Percentiles rank a stretch among this genome's conserved stretches.
phyloP scores from a whole-genome alignment of 2,113 vertebrate species.

The Choloepus hoffmanni region DNA sequence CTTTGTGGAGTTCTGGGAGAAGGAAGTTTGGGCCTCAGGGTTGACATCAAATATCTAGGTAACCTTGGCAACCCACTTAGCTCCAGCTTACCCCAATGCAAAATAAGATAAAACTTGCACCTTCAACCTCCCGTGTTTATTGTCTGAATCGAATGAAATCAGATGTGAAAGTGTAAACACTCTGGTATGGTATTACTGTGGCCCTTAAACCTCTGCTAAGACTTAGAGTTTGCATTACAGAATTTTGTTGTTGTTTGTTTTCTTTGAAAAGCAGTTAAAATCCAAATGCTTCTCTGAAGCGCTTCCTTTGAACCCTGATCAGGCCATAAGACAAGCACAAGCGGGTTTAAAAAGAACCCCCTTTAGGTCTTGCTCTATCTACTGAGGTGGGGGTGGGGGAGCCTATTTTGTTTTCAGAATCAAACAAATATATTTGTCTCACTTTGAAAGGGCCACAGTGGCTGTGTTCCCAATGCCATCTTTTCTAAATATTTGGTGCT shows the following conservation, averaged over 20 bases:
- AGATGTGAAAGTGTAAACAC: neutral
- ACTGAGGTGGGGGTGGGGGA: neutral
- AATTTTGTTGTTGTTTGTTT: conserved; percentile 40
- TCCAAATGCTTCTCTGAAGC: conserved; percentile 28
- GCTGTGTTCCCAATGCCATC: conserved; percentile 31
- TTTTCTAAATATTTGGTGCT: conserved; percentile 33
- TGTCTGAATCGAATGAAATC: neutral
- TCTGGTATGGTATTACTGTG: neutral
- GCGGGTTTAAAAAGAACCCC: neutral
- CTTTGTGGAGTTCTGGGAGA: neutral
- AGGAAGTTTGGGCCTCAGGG: conserved; percentile 35
- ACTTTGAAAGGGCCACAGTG: neutral
- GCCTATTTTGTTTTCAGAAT: conserved; percentile 33
- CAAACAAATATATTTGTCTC: neutral
- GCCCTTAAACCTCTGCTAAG: neutral
- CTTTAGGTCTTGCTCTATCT: neutral
- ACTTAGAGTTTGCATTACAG: conserved; percentile 42
- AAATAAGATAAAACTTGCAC: neutral
- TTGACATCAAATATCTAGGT: conserved; percentile 45
- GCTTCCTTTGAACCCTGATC: neutral
- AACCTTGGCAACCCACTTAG: conserved; percentile 24
- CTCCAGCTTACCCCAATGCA: neutral
- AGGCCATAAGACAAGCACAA: neutral
- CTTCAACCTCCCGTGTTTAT: neutral
- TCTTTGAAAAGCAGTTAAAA: conserved; percentile 61